Conservation (phyloP, 2,797 vertebrate genomes). For the Clarias platycephalus region DNA sequence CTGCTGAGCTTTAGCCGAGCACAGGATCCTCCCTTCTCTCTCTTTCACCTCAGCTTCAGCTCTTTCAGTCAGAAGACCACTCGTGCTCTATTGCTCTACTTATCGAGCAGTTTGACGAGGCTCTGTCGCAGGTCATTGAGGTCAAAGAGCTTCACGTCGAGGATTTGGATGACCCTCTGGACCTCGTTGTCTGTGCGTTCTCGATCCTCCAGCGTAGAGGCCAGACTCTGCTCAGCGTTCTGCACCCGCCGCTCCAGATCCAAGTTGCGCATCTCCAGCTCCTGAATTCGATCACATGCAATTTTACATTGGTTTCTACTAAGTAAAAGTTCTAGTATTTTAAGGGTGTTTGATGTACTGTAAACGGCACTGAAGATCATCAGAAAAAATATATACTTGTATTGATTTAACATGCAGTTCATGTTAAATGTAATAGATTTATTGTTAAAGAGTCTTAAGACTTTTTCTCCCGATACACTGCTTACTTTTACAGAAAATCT, state of each 20-base stretch:
- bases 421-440: neutral
- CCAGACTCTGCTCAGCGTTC: slow-evolving; percentile 79
- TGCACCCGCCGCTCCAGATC: slow-evolving; percentile 87
- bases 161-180: slow-evolving; percentile 85
- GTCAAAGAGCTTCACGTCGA: slow-evolving; percentile 94
- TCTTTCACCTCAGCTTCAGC: slow-evolving; percentile 11
- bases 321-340: too few species aligned
- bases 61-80: neutral
- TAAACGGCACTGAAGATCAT: neutral
- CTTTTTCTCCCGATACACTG: neutral
- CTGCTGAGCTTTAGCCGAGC: neutral
- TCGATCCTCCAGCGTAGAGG: slow-evolving; percentile 75
- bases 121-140: slow-evolving; percentile 91
- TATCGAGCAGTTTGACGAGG: slow-evolving; percentile 87
- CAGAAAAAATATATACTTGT: neutral
- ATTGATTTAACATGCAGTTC: neutral
- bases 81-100: slow-evolving; percentile 68
- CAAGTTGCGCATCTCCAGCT: slow-evolving; percentile 82
- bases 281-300: slow-evolving; percentile 66
- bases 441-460: neutral
- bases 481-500: neutral
- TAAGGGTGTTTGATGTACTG: neutral
- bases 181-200: slow-evolving; percentile 82
- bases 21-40: neutral
- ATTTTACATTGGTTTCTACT: neutral